A percentile compares a stretch with the other conserved stretches of the same genome.
phyloP scores from a whole-genome alignment of 64 coral and sea anemone genomes.

The Exaiptasia diaphana region DNA sequence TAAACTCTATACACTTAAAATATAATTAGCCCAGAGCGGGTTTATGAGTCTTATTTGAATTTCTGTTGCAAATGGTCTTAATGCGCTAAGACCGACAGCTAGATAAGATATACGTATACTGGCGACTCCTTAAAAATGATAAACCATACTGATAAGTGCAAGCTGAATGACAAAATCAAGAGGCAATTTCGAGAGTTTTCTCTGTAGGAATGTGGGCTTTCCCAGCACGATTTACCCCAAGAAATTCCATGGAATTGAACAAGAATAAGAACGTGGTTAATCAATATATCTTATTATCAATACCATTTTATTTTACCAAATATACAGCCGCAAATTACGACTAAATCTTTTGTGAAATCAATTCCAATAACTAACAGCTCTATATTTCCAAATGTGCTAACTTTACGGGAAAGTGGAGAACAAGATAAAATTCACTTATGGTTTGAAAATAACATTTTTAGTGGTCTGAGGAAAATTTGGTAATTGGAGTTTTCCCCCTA shows the following conservation, averaged over 20 bases:
- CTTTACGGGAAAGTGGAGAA: too few relatives aligned
- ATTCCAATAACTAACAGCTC: conserved; percentile 15
- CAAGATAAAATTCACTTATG: too few relatives aligned
- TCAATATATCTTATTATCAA: background rate
- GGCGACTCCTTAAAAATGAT: too few relatives aligned
- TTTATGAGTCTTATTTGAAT: background rate
- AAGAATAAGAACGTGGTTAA: too few relatives aligned
- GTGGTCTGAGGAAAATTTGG: too few relatives aligned
- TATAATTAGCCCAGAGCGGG: background rate
- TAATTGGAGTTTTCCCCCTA: too few relatives aligned
- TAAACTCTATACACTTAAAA: background rate
- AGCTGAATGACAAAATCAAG: background rate
- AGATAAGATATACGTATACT: background rate
- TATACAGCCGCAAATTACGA: conserved; percentile 1
- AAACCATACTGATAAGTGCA: background rate
- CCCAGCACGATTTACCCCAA: too few relatives aligned
- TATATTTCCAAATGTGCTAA: too few relatives aligned
- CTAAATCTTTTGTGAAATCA: conserved; percentile 16
- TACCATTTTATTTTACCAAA: background rate
- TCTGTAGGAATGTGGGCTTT: conserved; percentile 14
- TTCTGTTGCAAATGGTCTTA: background rate
- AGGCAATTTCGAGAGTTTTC: background rate
- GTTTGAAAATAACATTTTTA: too few relatives aligned
- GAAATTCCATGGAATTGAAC: too few relatives aligned
- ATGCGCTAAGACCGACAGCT: background rate